phyloP scores from a whole-genome alignment of 2,797 vertebrate genomes.

The Octomys mimax region DNA sequence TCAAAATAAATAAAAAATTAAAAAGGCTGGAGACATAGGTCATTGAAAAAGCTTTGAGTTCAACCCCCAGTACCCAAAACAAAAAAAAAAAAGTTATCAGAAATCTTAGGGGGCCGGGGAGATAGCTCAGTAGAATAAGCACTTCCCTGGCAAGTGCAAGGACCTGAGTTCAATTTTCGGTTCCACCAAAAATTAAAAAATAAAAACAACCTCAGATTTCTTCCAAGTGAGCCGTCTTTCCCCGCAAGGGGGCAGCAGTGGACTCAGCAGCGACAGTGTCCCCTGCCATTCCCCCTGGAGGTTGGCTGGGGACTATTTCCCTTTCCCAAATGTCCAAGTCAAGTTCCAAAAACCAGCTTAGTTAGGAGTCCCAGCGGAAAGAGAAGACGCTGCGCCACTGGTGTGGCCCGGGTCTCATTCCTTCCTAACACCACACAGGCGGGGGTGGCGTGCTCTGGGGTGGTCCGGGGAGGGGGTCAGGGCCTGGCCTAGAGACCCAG shows the following conservation, averaged over 20 bases:
- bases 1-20: neutral
- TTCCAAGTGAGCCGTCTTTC: neutral
- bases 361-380: neutral
- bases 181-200: neutral
- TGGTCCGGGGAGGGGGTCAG: neutral
- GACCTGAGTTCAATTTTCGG: neutral
- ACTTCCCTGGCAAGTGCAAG: no score
- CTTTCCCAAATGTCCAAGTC: neutral
- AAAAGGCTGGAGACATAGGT: neutral
- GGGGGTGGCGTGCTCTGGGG: fast-evolving
- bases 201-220: neutral
- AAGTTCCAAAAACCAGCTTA: neutral
- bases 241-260: no score
- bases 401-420: neutral
- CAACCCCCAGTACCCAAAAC: neutral
- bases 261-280: neutral
- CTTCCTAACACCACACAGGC: neutral
- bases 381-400: neutral
- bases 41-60: neutral
- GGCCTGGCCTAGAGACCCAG: neutral
- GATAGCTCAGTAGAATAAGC: no score
- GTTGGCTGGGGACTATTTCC: neutral
- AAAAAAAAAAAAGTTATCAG: neutral
- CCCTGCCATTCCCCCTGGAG: neutral
- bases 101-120: no score